A percentile compares a stretch with the other conserved stretches of the same genome.
These are phyloP conservation scores for Harmothoe impar DNA, from an alignment of 2,888 invertebrate genomes.

Conservation along the genomic window DNA sequence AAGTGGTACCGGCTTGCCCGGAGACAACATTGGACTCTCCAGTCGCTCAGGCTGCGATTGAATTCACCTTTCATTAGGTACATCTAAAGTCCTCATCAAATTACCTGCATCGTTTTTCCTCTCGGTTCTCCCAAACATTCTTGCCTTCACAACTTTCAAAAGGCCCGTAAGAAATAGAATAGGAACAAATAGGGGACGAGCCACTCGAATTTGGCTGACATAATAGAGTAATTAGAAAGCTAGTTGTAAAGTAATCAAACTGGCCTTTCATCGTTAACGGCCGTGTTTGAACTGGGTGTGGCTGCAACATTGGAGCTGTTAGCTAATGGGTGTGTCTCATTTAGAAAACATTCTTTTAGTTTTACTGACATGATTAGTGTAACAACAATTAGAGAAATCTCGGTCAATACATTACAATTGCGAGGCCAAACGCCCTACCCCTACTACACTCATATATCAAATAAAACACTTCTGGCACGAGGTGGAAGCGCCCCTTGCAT, in stretches of 20 bases:
- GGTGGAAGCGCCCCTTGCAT: no score
- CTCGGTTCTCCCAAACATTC: neutral
- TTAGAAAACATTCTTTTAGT: neutral
- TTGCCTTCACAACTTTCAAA: neutral
- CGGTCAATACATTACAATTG: no score
- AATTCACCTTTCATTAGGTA: slow-evolving; percentile 18
- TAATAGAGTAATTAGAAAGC: slow-evolving; percentile 39
- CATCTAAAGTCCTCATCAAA: slow-evolving; percentile 29
- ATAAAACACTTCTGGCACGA: no score
- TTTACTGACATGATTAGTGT: no score
- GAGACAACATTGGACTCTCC: slow-evolving; percentile 13
- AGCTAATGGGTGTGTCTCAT: neutral
- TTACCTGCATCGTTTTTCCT: neutral
- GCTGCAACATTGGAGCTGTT: neutral
- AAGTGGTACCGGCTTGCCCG: neutral
- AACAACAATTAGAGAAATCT: no score
- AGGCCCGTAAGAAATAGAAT: neutral
- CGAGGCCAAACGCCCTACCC: no score
- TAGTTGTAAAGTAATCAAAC: slow-evolving; percentile 31
- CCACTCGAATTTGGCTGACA: neutral
- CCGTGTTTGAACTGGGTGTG: neutral
- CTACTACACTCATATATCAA: no score
- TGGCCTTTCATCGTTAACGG: neutral
- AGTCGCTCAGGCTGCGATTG: neutral
- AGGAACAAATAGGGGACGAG: neutral